These are phyloP conservation scores for Parotia lawesii DNA, from an alignment of 2,113 vertebrate genomes.

Conservation along the genomic window DNA sequence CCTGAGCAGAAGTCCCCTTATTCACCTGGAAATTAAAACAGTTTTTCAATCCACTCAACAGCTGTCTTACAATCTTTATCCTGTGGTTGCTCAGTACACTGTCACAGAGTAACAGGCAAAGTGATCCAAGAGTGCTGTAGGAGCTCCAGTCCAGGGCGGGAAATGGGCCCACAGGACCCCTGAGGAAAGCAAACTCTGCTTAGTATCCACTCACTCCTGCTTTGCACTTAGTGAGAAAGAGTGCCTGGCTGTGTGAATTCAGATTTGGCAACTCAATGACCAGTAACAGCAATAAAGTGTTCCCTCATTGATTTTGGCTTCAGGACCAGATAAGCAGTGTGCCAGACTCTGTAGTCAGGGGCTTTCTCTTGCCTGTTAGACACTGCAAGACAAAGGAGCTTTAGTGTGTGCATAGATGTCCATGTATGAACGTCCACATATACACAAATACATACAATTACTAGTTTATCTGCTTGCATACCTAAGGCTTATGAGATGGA, in stretches of 20 bases:
- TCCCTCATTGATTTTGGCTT: neutral
- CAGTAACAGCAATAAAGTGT: rapidly evolving
- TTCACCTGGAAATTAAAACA: neutral
- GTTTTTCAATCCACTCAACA: neutral
- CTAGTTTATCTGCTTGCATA: neutral
- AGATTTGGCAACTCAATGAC: neutral
- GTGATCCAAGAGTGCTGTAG: neutral
- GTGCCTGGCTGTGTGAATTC: neutral
- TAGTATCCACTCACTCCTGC: neutral
- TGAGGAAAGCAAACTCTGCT: neutral
- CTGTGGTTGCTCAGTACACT: neutral
- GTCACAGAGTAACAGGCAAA: neutral
- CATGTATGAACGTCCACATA: neutral
- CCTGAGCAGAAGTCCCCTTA: neutral
- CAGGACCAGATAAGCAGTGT: neutral
- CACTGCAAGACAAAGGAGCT: neutral
- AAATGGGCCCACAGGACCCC: neutral
- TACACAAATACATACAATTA: neutral
- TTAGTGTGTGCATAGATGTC: neutral
- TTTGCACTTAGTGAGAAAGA: neutral
- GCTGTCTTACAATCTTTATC: neutral
- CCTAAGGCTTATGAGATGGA: neutral
- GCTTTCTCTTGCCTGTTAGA: neutral
- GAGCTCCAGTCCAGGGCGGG: neutral
- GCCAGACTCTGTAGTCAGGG: neutral